Evolutionary conservation across 1,140 invertebrate genomes (phyloP), one percentile per base, ranked within the genome.

Genomic region (Cydia fagiglandana): DNA sequence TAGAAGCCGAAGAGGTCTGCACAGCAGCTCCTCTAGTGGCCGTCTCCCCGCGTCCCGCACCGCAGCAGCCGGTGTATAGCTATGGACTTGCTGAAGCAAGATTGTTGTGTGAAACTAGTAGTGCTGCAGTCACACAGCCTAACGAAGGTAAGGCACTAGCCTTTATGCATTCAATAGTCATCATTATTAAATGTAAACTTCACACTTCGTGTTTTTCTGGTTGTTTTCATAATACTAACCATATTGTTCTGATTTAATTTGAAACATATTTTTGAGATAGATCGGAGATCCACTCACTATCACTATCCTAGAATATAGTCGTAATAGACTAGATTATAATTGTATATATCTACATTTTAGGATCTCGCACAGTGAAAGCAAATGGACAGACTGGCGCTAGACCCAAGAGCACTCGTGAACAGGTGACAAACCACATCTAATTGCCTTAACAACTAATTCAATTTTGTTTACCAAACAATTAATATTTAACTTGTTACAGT

Each of bases 31-130:
- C 96, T 0, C 88, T 96, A 64, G 90, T 95, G 4, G 94, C 95
- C 0, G 94, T 94, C 9, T 93, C 94, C 68, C 95, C 95, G 1
- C 84, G 93, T 2, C 94, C 94, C 61, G 93, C 93, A 64, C 94
- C 95, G 38, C 95, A 96, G 79, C 95, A 94, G 24, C 96, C 96
- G 0, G 94, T 96, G 0, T 96, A 96, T 80, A 94, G 94, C 34
- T 95, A 94, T 83, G 95, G 93, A 76, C 94, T 86, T 76, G 94
- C 92, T 75, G 94, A 87, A 86, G 93, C 87, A 73, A 90, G 90
- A 28, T 77, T 89, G 41, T 79, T 93, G 0, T 91, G 90, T 74
- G 90, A 91, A 56, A 91, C 89, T n/a, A 89, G 80, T 34, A 88
- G 90, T 0, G 91, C 90, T 28, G 90, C 91, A 47, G 81, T 92